phyloP scores from a whole-genome alignment of 2,113 vertebrate species.

The Jaculus jaculus region DNA sequence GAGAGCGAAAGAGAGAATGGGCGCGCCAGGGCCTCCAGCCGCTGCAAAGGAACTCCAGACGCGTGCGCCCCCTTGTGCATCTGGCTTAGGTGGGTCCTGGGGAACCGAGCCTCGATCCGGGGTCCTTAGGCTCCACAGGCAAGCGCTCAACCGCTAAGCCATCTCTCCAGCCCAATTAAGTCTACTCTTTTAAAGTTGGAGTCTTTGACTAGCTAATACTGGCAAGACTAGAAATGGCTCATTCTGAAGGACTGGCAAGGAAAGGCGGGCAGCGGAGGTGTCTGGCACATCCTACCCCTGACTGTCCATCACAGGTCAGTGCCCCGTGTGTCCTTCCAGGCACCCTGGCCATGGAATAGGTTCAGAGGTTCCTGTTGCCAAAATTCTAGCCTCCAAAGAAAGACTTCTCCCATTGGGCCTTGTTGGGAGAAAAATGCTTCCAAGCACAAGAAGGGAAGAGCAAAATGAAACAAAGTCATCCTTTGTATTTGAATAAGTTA shows the following conservation, averaged over 20 bases:
- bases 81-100: too few relatives aligned
- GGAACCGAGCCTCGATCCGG: too few relatives aligned
- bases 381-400: slow-evolving; percentile 62
- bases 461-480: slow-evolving; percentile 16
- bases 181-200: too few relatives aligned
- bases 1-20: too few relatives aligned
- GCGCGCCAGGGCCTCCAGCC: too few relatives aligned
- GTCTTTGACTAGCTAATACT: slow-evolving; percentile 41
- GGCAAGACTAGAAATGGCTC: not conserved
- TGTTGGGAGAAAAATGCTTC: slow-evolving; percentile 72
- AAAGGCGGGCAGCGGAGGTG: not conserved
- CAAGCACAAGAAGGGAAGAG: slow-evolving; percentile 55
- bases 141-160: too few relatives aligned
- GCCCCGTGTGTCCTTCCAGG: not conserved
- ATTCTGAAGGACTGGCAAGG: not conserved
- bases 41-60: too few relatives aligned
- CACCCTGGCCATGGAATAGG: not conserved
- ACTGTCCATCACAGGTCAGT: not conserved
- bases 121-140: too few relatives aligned
- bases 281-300: rapidly evolving
- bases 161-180: too few relatives aligned
- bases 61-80: too few relatives aligned
- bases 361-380: slow-evolving; percentile 53
- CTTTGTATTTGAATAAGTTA: slow-evolving; percentile 81
- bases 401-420: slow-evolving; percentile 18